These are phyloP conservation scores for Papilio polytes DNA, from an alignment of 1,140 invertebrate genomes.

Conservation along the genomic window DNA sequence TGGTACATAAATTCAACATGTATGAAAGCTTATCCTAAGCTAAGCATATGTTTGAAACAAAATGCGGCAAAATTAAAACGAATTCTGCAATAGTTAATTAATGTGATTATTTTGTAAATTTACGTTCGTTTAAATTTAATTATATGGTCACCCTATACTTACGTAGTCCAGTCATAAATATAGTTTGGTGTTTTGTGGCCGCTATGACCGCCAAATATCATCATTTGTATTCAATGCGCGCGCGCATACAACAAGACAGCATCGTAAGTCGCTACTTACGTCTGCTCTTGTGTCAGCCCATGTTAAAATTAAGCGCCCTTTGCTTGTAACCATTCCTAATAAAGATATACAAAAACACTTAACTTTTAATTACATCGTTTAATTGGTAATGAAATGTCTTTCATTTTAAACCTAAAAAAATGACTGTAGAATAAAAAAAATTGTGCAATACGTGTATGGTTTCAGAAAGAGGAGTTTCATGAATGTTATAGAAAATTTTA, in stretches of 20 bases:
- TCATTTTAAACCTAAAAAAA: background rate
- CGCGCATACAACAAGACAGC: conserved; percentile 53
- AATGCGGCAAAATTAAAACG: too few relatives aligned
- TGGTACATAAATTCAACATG: too few relatives aligned
- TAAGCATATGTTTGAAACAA: too few relatives aligned
- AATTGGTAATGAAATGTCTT: background rate
- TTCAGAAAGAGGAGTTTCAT: too few relatives aligned
- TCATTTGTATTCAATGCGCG: conserved; percentile 70
- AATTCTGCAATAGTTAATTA: background rate
- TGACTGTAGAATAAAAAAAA: background rate
- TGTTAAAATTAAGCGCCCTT: conserved; percentile 49
- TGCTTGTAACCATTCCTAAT: conserved; percentile 1
- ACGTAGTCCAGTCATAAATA: conserved; percentile 62
- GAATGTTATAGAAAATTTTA: too few relatives aligned
- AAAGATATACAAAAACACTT: conserved; percentile 3
- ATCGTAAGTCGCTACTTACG: conserved; percentile 62
- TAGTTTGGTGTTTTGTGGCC: conserved; percentile 62
- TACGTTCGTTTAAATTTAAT: background rate
- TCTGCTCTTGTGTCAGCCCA: conserved; percentile 58
- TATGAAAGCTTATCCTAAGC: too few relatives aligned
- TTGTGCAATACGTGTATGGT: background rate
- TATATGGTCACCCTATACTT: conserved; percentile 49
- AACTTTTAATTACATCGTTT: background rate
- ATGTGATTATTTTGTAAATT: background rate
- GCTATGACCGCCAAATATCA: conserved; percentile 74